Evolutionary conservation across 1,140 invertebrate species (phyloP).

Genomic region (Ceratina australensis): DNA sequence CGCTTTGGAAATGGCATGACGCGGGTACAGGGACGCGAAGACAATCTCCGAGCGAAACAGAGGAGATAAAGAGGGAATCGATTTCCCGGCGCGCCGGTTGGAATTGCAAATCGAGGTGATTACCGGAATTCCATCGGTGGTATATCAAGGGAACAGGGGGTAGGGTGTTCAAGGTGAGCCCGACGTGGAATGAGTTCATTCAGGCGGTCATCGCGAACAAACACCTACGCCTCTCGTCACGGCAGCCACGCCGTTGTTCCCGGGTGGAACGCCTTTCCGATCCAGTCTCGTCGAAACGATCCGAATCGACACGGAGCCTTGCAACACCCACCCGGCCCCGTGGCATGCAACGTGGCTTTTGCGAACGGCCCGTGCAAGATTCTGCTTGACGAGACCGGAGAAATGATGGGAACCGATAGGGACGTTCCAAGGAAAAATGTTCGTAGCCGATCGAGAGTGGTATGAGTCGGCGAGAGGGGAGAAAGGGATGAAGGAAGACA

Average conservation of each 20-base stretch:
- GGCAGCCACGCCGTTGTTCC: neutral
- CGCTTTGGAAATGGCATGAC: conserved; percentile 18
- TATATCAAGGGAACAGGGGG: conserved; percentile 27
- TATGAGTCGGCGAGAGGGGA: neutral
- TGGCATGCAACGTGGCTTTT: neutral
- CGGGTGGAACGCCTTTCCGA: conserved; percentile 30
- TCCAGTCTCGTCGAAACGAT: conserved; percentile 40
- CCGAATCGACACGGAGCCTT: conserved; percentile 13
- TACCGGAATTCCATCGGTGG: conserved; percentile 46
- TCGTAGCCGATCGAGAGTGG: conserved; percentile 19
- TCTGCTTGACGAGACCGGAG: conserved; percentile 62
- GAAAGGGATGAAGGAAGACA: conserved; percentile 41
- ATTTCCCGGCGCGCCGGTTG: conserved; percentile 24
- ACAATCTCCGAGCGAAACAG: conserved; percentile 41
- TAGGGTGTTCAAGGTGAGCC: conserved; percentile 32
- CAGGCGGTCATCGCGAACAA: conserved; percentile 5
- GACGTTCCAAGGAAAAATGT: conserved; percentile 52
- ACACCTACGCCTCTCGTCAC: conserved; percentile 48
- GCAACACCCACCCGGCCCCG: conserved; percentile 22
- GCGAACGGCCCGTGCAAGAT: conserved; percentile 50
- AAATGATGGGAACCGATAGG: conserved; percentile 31
- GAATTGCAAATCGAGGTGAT: conserved; percentile 56
- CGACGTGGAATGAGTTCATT: conserved; percentile 32
- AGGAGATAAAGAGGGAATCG: conserved; percentile 48
- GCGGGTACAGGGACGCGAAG: conserved; percentile 15